These are phyloP conservation scores for Noctilio leporinus DNA, from an alignment of 2,113 vertebrate genomes.

Conservation along the genomic window DNA sequence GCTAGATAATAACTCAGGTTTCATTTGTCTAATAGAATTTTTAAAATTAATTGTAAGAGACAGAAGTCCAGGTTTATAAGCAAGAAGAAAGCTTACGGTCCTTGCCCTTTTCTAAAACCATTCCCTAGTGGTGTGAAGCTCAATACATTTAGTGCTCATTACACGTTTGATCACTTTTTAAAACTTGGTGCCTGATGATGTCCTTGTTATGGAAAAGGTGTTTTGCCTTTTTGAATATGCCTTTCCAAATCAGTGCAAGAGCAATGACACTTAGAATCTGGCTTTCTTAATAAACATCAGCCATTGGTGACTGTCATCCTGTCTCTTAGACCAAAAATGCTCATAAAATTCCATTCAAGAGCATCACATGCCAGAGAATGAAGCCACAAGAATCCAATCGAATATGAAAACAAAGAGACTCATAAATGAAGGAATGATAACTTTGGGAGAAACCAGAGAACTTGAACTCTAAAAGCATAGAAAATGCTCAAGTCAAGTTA, in stretches of 20 bases:
- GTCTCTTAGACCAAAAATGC: background rate
- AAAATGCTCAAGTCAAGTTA: background rate
- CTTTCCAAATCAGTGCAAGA: conserved; percentile 8
- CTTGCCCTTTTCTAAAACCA: background rate
- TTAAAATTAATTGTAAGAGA: conserved; percentile 6
- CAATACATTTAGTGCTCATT: conserved; percentile 25
- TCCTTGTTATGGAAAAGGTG: conserved; percentile 29
- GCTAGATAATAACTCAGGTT: conserved; percentile 29
- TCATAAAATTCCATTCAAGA: background rate
- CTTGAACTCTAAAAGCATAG: background rate
- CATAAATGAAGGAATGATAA: background rate
- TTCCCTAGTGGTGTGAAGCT: background rate
- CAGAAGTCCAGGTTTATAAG: background rate
- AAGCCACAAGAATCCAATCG: background rate
- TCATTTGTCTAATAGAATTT: conserved; percentile 17
- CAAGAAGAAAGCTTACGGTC: background rate
- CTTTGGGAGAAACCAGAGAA: background rate
- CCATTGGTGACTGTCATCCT: background rate
- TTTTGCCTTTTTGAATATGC: background rate
- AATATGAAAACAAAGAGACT: background rate
- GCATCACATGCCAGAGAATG: background rate
- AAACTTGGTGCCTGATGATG: conserved; percentile 5
- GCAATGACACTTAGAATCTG: background rate
- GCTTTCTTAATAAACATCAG: background rate
- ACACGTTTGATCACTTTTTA: conserved; percentile 23